These are phyloP conservation scores for Bufo bufo DNA, from an alignment of 2,113 vertebrate species.

Conservation along the genomic window DNA sequence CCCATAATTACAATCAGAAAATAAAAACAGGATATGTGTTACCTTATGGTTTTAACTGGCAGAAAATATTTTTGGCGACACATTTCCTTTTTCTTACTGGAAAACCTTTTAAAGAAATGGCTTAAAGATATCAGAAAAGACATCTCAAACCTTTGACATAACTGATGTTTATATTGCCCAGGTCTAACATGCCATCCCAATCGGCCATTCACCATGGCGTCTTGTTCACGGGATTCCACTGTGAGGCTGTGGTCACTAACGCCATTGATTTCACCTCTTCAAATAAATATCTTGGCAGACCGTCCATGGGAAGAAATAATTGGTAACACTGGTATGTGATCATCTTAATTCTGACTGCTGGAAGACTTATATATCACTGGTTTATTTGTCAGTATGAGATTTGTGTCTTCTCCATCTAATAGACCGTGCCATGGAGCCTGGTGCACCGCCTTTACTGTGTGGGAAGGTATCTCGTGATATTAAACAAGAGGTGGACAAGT, in stretches of 20 bases:
- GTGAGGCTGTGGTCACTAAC: slow-evolving; percentile 94
- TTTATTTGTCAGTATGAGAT: background rate
- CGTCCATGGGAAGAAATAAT: slow-evolving; percentile 92
- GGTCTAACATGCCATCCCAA: slow-evolving; percentile 91
- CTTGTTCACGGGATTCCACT: slow-evolving; percentile 95
- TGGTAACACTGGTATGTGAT: slow-evolving; percentile 83
- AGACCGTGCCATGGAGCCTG: slow-evolving; percentile 87
- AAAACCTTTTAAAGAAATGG: no score
- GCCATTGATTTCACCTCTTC: slow-evolving; percentile 85
- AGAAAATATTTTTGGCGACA: no score
- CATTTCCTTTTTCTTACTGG: no score
- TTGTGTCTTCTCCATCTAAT: slow-evolving; percentile 11
- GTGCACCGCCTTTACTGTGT: slow-evolving; percentile 85
- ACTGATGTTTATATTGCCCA: slow-evolving; percentile 60
- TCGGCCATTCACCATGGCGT: slow-evolving; percentile 94
- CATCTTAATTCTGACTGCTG: background rate
- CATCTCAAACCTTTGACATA: background rate
- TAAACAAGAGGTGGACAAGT: slow-evolving; percentile 93
- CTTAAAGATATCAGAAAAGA: no score
- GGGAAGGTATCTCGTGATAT: slow-evolving; percentile 92
- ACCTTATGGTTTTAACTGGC: no score
- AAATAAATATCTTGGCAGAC: slow-evolving; percentile 85
- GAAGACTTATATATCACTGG: background rate
- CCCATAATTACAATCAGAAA: no score
- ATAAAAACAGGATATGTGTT: no score